These are phyloP conservation scores for Willisornis vidua DNA, from an alignment of 2,113 vertebrate species.

Conservation along the genomic window DNA sequence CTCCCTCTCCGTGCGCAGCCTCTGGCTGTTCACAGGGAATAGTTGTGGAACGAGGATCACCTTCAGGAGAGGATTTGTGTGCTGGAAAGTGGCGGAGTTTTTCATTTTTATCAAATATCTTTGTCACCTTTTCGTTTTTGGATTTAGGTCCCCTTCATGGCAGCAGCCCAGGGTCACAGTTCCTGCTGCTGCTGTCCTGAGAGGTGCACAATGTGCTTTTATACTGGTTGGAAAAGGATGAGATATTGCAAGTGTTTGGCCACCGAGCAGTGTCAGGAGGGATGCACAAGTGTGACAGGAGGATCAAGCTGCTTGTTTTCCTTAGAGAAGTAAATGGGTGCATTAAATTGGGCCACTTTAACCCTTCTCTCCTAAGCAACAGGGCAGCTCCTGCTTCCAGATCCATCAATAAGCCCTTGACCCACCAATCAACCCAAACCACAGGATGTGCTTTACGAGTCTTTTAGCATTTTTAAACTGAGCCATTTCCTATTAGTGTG, in stretches of 20 bases:
- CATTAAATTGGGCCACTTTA: not conserved
- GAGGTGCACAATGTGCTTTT: fast-evolving
- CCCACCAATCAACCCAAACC: not conserved
- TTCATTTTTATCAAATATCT: not conserved
- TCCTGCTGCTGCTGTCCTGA: fast-evolving
- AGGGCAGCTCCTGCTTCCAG: not conserved
- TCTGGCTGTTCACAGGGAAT: not conserved
- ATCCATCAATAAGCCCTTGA: constrained; percentile 4
- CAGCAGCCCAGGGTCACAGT: not conserved
- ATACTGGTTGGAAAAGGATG: not conserved
- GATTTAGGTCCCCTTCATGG: not conserved
- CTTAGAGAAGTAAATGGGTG: not conserved
- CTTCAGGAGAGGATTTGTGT: not conserved
- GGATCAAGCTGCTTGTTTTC: not conserved
- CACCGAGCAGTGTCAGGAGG: fast-evolving
- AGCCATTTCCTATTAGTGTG: not conserved
- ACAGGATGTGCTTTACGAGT: not conserved
- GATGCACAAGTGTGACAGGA: not conserved
- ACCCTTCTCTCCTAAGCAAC: not conserved
- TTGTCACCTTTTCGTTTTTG: not conserved
- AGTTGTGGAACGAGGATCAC: fast-evolving
- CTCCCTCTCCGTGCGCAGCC: not conserved
- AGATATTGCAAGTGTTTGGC: not conserved
- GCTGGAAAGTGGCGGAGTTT: fast-evolving
- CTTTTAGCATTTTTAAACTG: not conserved